Base-by-base conservation (phyloP, 2,113 vertebrate genomes). In the Eptesicus fuscus region DNA sequence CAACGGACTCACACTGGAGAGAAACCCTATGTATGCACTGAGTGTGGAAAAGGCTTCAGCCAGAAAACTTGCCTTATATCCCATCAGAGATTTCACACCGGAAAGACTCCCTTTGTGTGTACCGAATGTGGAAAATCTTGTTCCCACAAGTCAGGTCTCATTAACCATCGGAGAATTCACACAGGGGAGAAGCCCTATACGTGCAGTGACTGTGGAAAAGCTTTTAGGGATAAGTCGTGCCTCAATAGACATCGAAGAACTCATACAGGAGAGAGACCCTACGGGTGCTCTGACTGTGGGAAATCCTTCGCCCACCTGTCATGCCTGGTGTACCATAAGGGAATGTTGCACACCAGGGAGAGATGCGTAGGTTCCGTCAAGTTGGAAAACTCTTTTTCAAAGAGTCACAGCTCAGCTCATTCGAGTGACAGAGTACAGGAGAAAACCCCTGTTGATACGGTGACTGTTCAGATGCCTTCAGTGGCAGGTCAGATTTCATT, bases 201-300 rank as follows among this genome's bases (percentile, higher is more conserved):
- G 0, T 97, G 94, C 65, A 74, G 13, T 12, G 96, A 97, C 76
- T 97, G 96, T 67, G 94, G 95, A 61, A 97, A 97, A 91, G 86
- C 92, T 14, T 97, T 97, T 61, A 90, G 95, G 61, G 80, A 95
- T 47, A 94, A 96, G 84, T 96, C 96, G 0, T 95, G 89, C 28
- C 94, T 97, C 70, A 96, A 85, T 2, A 95, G 96, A 49, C 77
- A 95, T 59, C 61, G 40, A 93, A 80, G 44, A 90, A 20, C 13
- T 11, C 5, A 12, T 22, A 97, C 42, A 32, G 92, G 90, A 40
- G 70, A 78, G 91, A 97, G 73, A 51, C 93, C 59, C 11, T 10
- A 1, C 42, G 30, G 11, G 3, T 84, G 80, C 69, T 83, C n/a
- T 13, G 82, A 71, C 78, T 96, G 94, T 30, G 82, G 80, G 53